Conservation (phyloP, 2,888 invertebrate species). For the Theretra japonica region DNA sequence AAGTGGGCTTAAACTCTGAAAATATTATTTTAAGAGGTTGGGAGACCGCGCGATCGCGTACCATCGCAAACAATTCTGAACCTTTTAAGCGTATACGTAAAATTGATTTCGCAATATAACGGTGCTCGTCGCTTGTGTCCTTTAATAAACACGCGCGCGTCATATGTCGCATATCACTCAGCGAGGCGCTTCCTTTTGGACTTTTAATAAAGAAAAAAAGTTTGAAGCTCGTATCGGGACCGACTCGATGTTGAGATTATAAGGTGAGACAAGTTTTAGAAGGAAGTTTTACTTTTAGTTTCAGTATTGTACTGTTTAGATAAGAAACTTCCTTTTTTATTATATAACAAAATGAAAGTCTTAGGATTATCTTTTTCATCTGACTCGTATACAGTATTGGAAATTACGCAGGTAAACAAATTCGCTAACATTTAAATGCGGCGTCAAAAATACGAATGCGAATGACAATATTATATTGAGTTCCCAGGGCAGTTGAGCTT, state of each 20-base stretch:
- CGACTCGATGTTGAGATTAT: constrained; percentile 52
- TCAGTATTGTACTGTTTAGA: constrained; percentile 25
- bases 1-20: constrained; percentile 75
- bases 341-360: background rate
- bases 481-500: too few species aligned
- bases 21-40: constrained; percentile 83
- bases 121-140: constrained; percentile 54
- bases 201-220: constrained; percentile 73
- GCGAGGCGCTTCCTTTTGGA: constrained; percentile 79
- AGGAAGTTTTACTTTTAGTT: constrained; percentile 22
- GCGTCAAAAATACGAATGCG: too few species aligned
- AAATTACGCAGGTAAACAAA: too few species aligned
- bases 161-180: constrained; percentile 84
- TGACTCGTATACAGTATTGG: too few species aligned
- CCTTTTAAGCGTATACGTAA: constrained; percentile 58
- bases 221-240: constrained; percentile 51
- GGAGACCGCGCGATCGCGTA: constrained; percentile 65
- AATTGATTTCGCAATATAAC: constrained; percentile 63
- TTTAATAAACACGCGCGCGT: constrained; percentile 57
- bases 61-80: constrained; percentile 52
- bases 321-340: background rate
- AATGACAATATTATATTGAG: too few species aligned
- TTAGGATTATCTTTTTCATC: too few species aligned
- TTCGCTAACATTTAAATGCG: too few species aligned
- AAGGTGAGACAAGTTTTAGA: constrained; percentile 50